Base-by-base conservation (phyloP, 2,888 invertebrate genomes). In the Incurvaria masculella region DNA sequence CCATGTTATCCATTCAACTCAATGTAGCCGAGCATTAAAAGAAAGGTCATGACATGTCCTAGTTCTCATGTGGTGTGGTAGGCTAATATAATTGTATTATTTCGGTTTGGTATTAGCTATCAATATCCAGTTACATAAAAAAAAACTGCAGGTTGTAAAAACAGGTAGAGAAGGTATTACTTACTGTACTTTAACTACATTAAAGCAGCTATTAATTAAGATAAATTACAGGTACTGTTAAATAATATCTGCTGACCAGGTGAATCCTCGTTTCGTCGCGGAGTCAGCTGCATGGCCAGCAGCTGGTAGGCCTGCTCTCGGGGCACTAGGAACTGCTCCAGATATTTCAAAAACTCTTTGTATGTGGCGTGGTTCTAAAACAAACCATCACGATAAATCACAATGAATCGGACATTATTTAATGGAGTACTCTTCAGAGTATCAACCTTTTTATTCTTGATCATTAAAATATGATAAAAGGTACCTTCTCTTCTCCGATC, bases 361-460 rank as follows among this genome's bases (percentile, higher is more conserved):
- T 86, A 88, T 1, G 86, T 86, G 48, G 84, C 84, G 61, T 87
- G 87, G 51, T 84, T 84, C 82, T 86, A 63, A 2, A 55, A 56
- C 40, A 18, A 21, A n/a, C 8, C 16, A 42, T 26, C 23, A 33
- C 6, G 41, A 14, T 17, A 23, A 4, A 5, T 21, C 5, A 6
- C 14, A 43, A 43, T 17, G 10, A 8, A 10, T 17, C 16, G 19
- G 21, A 43, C 8, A 8, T 11, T 11, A 17, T 41, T 11, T 41
- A 8, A n/a, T 14, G 19, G 19, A 43, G 10, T 17, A 21, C 8
- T 10, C 6, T 43, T 17, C n/a, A 41, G 4, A 43, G 4, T 17
- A 21, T 17, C 14, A n/a, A 14, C n/a, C 5, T 43, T 5, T 8
- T 39, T 18, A 44, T 5, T 44, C 6, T 42, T 19, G 20, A 20